A percentile compares a stretch with the other conserved stretches of the same genome.
Conservation (phyloP, 2,797 vertebrate genomes). For the Crenichthys baileyi region DNA sequence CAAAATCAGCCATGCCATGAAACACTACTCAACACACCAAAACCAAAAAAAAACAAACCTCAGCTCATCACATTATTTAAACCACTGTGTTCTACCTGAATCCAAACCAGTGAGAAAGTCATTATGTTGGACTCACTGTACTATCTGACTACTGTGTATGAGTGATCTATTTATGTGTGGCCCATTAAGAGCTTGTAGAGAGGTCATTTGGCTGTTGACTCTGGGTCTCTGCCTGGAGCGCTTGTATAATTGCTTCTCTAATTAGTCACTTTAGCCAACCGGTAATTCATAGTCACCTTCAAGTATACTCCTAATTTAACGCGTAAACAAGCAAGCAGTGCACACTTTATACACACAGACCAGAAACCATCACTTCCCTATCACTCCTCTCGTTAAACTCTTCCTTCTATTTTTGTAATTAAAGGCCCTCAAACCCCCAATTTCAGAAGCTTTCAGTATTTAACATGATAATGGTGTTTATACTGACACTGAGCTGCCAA, state of each 20-base stretch:
- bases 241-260: conserved; percentile 76
- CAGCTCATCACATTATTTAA: no score
- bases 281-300: conserved; percentile 79
- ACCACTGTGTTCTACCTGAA: conserved; percentile 6
- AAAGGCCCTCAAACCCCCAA: conserved; percentile 48
- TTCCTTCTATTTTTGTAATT: conserved; percentile 70
- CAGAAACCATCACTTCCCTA: conserved; percentile 22
- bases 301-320: conserved; percentile 60
- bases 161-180: conserved; percentile 19
- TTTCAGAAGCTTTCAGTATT: conserved; percentile 46
- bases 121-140: conserved; percentile 29
- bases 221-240: conserved; percentile 64
- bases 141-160: not conserved
- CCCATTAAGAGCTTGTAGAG: conserved; percentile 64
- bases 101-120: conserved; percentile 16
- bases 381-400: conserved; percentile 56
- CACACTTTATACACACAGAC: conserved; percentile 19
- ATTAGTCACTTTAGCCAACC: conserved; percentile 77
- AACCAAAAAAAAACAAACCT: not conserved
- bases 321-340: conserved; percentile 65
- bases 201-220: conserved; percentile 78
- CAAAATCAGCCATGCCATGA: not conserved
- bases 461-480: conserved; percentile 58
- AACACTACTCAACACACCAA: not conserved
- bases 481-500: conserved; percentile 46